phyloP scores from a whole-genome alignment of 2,797 vertebrate genomes.

The Linurgus olivaceus region DNA sequence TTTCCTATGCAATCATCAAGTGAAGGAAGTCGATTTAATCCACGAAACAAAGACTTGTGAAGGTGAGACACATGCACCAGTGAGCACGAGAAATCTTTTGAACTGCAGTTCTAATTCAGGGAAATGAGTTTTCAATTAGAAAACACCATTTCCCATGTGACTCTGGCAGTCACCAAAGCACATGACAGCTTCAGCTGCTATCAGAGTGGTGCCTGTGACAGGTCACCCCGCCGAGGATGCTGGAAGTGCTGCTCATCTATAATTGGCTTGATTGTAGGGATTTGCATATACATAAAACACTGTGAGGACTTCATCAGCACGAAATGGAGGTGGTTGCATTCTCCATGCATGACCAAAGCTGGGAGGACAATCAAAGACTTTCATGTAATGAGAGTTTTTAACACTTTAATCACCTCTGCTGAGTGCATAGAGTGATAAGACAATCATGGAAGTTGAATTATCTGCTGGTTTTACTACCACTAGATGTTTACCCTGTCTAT shows the following conservation, averaged over 20 bases:
- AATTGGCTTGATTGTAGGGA: neutral
- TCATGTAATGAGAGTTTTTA: neutral
- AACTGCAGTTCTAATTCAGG: neutral
- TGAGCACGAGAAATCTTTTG: neutral
- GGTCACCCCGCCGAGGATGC: neutral
- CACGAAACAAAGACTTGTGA: neutral
- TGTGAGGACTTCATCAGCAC: neutral
- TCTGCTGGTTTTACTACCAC: neutral
- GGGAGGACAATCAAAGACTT: neutral
- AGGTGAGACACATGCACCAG: neutral
- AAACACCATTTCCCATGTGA: neutral
- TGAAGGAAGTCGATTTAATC: neutral
- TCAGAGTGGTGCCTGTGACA: neutral
- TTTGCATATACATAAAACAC: neutral
- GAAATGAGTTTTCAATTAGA: constrained; percentile 44
- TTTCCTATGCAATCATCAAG: neutral
- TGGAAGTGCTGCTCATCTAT: neutral
- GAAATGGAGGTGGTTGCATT: neutral
- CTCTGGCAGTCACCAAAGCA: neutral
- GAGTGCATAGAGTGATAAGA: neutral
- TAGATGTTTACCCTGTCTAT: neutral
- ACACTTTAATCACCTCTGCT: neutral
- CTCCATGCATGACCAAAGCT: neutral
- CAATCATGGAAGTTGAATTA: neutral
- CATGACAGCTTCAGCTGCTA: neutral